These are phyloP conservation scores for Dynastes tityus DNA, from an alignment of 2,888 invertebrate genomes.

Conservation along the genomic window DNA sequence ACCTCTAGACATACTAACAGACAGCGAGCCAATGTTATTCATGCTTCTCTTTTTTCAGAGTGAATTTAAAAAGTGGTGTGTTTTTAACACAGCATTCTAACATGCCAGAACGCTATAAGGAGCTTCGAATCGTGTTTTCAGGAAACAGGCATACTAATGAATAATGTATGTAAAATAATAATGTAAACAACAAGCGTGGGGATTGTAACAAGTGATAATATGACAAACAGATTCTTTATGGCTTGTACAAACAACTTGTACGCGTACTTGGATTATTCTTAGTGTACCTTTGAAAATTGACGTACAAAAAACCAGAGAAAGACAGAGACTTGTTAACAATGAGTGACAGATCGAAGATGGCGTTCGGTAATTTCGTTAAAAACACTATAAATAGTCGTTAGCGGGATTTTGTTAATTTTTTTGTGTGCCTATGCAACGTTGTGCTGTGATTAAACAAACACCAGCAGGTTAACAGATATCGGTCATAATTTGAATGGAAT, in stretches of 20 bases:
- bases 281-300: conserved; percentile 46
- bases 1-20: too few species aligned
- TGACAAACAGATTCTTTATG: conserved; percentile 48
- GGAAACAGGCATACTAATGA: conserved; percentile 48
- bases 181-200: conserved; percentile 46
- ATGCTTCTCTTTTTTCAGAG: background rate
- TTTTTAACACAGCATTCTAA: conserved; percentile 13
- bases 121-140: conserved; percentile 46
- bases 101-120: conserved; percentile 10
- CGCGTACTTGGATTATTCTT: conserved; percentile 47
- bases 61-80: background rate
- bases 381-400: conserved; percentile 47
- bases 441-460: conserved; percentile 43
- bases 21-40: background rate
- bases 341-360: conserved; percentile 47
- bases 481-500: conserved; percentile 46
- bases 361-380: conserved; percentile 47
- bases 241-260: conserved; percentile 42
- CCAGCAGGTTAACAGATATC: conserved; percentile 39
- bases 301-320: conserved; percentile 45
- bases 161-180: conserved; percentile 47
- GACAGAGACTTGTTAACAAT: conserved; percentile 47
- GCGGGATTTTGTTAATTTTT: conserved; percentile 47
- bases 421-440: conserved; percentile 40
- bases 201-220: conserved; percentile 50